phyloP scores from a whole-genome alignment of 2,113 vertebrate genomes.

The Pogonocichla stellata region DNA sequence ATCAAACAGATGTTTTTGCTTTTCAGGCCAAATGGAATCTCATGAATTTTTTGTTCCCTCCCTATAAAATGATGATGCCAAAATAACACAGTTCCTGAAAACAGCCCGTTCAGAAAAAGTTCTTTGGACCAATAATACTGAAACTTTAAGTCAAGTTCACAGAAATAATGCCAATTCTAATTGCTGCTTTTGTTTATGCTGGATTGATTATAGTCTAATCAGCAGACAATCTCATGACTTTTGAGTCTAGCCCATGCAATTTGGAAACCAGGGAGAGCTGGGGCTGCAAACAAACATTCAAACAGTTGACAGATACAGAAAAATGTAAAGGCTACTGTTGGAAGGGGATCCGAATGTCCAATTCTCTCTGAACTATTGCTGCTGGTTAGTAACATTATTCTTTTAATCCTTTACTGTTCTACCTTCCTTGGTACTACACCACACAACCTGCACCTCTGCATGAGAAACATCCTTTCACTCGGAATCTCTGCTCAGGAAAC shows the following conservation, averaged over 20 bases:
- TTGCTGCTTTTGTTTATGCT: conserved; percentile 74
- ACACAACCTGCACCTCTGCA: not conserved
- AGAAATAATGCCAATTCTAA: conserved; percentile 68
- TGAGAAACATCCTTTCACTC: not conserved
- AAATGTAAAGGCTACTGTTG: conserved; percentile 9
- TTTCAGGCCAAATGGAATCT: conserved; percentile 72
- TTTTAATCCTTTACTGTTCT: not conserved
- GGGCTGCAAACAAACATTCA: conserved; percentile 39
- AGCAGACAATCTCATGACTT: conserved; percentile 68
- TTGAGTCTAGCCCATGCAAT: conserved; percentile 63
- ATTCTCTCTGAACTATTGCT: not conserved
- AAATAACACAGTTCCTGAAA: conserved; percentile 55
- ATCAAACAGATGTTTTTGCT: conserved; percentile 76
- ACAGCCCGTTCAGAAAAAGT: conserved; percentile 36
- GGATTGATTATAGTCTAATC: conserved; percentile 71
- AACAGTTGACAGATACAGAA: conserved; percentile 14
- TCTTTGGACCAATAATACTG: conserved; percentile 29
- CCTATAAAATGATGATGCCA: conserved; percentile 64
- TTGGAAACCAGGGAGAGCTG: conserved; percentile 33
- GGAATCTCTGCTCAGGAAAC: not conserved
- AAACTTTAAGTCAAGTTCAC: conserved; percentile 59
- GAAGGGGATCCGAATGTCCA: conserved; percentile 13
- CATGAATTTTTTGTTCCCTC: conserved; percentile 61
- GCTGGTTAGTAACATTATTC: not conserved
- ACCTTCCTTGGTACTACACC: not conserved